Conservation (phyloP, 2,888 invertebrate genomes). For the Pinctada fucata region DNA sequence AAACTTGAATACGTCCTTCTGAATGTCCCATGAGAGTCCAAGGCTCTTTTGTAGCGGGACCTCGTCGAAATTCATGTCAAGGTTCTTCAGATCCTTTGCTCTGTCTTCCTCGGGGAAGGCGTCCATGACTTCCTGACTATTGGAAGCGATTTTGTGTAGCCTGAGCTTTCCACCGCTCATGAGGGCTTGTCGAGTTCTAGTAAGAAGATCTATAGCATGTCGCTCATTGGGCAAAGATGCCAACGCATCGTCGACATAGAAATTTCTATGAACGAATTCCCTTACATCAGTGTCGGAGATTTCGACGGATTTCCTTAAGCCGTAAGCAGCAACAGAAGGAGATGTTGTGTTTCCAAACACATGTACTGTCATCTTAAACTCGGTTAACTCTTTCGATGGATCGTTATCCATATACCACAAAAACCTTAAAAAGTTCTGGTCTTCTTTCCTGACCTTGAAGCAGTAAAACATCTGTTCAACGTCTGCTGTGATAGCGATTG, state of each 20-base stretch:
- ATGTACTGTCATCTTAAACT: too few species aligned
- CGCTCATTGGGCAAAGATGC: conserved; percentile 35
- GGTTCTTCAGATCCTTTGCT: conserved; percentile 38
- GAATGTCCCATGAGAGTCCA: conserved; percentile 43
- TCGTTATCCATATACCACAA: conserved; percentile 50
- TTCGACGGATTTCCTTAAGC: conserved; percentile 41
- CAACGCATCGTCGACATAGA: too few species aligned
- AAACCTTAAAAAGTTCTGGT: conserved; percentile 46
- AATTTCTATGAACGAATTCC: too few species aligned
- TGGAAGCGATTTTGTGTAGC: too few species aligned
- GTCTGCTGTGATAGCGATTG: conserved; percentile 43
- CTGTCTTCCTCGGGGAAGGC: conserved; percentile 44
- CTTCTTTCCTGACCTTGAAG: conserved; percentile 37
- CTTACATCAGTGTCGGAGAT: too few species aligned
- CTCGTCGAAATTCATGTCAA: conserved; percentile 43
- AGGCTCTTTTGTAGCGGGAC: conserved; percentile 33
- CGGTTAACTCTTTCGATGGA: conserved; percentile 16
- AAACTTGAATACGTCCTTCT: conserved; percentile 41
- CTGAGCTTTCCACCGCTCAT: too few species aligned
- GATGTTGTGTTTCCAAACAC: conserved; percentile 46
- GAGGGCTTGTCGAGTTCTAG: too few species aligned
- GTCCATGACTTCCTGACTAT: too few species aligned
- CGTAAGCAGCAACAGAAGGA: conserved; percentile 46
- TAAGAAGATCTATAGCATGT: too few species aligned
- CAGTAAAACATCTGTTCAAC: conserved; percentile 52